A percentile compares a stretch with the other conserved stretches of the same genome.
These are phyloP conservation scores for Macrobrachium nipponense DNA, from an alignment of 1,140 invertebrate genomes.

Conservation along the genomic window DNA sequence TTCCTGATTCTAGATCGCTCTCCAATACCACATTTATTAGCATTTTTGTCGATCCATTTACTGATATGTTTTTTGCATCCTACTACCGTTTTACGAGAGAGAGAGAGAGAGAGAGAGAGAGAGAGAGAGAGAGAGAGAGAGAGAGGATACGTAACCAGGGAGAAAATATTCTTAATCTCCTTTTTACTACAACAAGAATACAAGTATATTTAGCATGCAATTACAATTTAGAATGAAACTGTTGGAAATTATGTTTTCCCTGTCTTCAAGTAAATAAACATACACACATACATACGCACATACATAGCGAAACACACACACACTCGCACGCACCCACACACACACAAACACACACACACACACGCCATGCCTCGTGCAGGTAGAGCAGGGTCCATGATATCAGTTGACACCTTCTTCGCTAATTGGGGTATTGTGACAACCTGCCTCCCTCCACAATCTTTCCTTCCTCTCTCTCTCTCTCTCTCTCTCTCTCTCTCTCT, in stretches of 20 bases:
- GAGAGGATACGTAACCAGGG: no score
- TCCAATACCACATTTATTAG: no score
- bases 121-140: no score
- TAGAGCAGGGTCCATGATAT: slow-evolving; percentile 26
- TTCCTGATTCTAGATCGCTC: no score
- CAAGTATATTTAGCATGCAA: no score
- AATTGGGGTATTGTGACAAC: slow-evolving; percentile 57
- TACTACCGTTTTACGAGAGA: no score
- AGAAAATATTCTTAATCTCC: no score
- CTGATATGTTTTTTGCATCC: no score
- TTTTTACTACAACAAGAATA: no score
- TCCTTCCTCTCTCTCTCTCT: slow-evolving; percentile 1
- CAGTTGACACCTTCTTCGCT: slow-evolving; percentile 52
- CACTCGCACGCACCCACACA: slow-evolving; percentile 27
- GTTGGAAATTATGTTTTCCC: not conserved
- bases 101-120: no score
- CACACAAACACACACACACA: slow-evolving; percentile 53
- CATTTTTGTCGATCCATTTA: no score
- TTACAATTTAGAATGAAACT: no score
- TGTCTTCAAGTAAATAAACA: not conserved
- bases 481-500: slow-evolving; percentile 25
- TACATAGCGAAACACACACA: slow-evolving; percentile 20
- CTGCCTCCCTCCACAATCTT: slow-evolving; percentile 3
- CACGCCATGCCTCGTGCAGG: slow-evolving; percentile 19
- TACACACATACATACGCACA: slow-evolving; percentile 24